Conservation (phyloP, 2,113 vertebrate species). For the Megaleporinus macrocephalus region DNA sequence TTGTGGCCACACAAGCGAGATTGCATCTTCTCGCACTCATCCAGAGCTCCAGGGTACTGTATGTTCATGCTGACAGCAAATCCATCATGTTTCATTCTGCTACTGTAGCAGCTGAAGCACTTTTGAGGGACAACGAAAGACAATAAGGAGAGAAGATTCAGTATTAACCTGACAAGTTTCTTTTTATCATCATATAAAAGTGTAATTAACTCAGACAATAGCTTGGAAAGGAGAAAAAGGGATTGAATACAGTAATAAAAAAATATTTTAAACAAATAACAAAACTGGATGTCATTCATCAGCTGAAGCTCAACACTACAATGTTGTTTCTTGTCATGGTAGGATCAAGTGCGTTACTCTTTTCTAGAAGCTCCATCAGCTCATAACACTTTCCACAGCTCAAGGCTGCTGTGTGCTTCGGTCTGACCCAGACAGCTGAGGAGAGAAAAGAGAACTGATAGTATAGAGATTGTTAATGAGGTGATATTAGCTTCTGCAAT, state of each 20-base stretch:
- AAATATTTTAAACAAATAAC: neutral
- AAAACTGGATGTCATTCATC: neutral
- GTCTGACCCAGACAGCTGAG: no score
- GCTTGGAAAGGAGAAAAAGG: neutral
- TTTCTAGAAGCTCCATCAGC: no score
- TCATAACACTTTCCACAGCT: no score
- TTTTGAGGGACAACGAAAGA: no score
- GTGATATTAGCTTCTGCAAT: no score
- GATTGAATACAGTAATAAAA: neutral
- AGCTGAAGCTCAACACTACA: neutral
- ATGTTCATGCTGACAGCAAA: neutral
- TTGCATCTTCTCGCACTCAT: neutral
- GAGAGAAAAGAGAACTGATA: no score
- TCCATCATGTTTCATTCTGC: conserved; percentile 2
- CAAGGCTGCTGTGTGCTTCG: no score
- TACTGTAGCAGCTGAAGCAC: no score
- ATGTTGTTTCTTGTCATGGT: neutral
- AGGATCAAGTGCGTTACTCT: no score
- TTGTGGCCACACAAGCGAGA: neutral
- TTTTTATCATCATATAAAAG: neutral
- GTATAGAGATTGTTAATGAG: no score
- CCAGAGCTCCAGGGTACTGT: neutral
- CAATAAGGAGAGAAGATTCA: no score
- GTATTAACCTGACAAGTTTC: no score
- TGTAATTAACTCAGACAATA: neutral